These are phyloP conservation scores for Telmatochromis bifrenatus DNA, from an alignment of 2,113 vertebrate species.

Conservation along the genomic window DNA sequence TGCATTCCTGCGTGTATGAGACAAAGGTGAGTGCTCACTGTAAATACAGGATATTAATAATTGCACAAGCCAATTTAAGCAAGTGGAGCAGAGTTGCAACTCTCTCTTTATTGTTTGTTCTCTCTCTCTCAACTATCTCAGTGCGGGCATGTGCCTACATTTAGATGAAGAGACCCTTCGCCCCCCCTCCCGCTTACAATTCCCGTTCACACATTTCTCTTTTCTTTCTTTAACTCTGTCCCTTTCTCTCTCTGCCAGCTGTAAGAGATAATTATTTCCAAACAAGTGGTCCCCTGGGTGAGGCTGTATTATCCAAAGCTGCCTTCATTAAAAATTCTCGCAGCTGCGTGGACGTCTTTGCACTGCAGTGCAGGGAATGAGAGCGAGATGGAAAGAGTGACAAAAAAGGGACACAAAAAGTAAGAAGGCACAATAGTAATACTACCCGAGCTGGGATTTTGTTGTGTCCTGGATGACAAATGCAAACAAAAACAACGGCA, in stretches of 20 bases:
- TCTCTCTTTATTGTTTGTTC: neutral
- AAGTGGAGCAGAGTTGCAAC: neutral
- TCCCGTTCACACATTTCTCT: neutral
- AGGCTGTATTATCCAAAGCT: slow-evolving; percentile 48
- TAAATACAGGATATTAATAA: slow-evolving; percentile 3
- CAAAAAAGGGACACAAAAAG: neutral
- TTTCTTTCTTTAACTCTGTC: neutral
- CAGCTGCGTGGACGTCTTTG: slow-evolving; percentile 26
- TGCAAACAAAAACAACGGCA: neutral
- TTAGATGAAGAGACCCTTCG: neutral
- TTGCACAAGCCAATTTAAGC: neutral
- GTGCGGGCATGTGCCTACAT: neutral
- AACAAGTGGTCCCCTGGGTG: slow-evolving; percentile 61
- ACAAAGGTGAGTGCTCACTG: neutral
- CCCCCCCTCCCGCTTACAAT: neutral
- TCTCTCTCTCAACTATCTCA: neutral
- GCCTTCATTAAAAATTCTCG: slow-evolving; percentile 53
- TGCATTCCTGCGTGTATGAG: neutral
- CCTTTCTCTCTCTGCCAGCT: slow-evolving; percentile 40
- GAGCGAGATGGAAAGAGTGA: neutral
- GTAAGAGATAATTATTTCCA: slow-evolving; percentile 66
- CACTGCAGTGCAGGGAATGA: neutral
- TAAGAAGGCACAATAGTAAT: neutral
- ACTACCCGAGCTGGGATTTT: neutral
- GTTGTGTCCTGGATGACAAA: neutral